Base-by-base conservation (phyloP, 2,113 vertebrate genomes). In the Tetraodon nigroviridis region DNA sequence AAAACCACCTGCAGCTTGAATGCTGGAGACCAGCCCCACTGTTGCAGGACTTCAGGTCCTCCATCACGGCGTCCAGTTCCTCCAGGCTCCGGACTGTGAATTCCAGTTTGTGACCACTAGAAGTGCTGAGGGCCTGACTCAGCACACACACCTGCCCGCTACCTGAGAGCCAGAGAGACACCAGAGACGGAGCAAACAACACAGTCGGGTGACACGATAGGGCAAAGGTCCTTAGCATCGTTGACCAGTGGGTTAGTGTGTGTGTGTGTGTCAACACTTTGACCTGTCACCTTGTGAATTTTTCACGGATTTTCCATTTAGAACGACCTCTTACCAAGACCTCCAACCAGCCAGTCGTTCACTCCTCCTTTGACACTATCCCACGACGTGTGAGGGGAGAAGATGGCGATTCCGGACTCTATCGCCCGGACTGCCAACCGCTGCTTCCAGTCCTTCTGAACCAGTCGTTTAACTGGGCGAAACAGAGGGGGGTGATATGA, bases 401-500 rank as follows among this genome's bases (percentile, higher is more conserved):
- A 99, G 67, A 99, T 71, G 0, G 88, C 94, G 0, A 98, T 87
- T n/a, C 95, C 84, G 3, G 88, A 86, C 83, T 98, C 94, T 61
- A 98, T 67, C 0, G 96, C 95, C 24, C 65, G 88, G 37, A 98
- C 80, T 22, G 93, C 88, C 69, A 99, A 74, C 32, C 90, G 90
- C 59, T 98, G 95, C 78, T 97, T 98, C 97, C 97, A 98, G 24
- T 91, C 88, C 51, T 76, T 89, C 84, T 93, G 93, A 11, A 93
- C 90, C 10, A 99, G 45, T 0, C 83, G 86, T 53, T 93, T 93
- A 46, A 98, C 82, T 0, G 97, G 89, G 3, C 75, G 78, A 81
- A 99, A 99, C 24, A 99, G 61, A 0, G 94, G 97, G 0, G 97
- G 96, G 55, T 99, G 97, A 76, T 99, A 99, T 0, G 96, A 95